These are phyloP conservation scores for Diplodus puntazzo DNA, from an alignment of 2,797 vertebrate genomes.

Conservation along the genomic window DNA sequence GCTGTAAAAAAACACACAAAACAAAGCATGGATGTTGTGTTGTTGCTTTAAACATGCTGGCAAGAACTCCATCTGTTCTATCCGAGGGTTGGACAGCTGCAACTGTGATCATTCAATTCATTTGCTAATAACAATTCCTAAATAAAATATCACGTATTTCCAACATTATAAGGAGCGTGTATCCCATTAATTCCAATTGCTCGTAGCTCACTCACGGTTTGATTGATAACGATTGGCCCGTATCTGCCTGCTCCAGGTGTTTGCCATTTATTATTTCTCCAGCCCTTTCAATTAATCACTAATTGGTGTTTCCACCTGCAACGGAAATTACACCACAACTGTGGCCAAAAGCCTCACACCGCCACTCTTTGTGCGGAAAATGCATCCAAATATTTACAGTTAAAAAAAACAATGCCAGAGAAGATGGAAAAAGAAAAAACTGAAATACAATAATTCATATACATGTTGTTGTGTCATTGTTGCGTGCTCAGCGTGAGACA, in stretches of 20 bases:
- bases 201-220: slow-evolving; percentile 73
- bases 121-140: slow-evolving; percentile 56
- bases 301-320: slow-evolving; percentile 87
- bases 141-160: slow-evolving; percentile 59
- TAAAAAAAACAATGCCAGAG: neutral
- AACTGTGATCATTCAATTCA: slow-evolving; percentile 60
- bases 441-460: neutral
- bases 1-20: neutral
- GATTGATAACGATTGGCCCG: slow-evolving; percentile 86
- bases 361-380: slow-evolving; percentile 25
- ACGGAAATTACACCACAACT: slow-evolving; percentile 71
- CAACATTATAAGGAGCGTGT: slow-evolving; percentile 18
- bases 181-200: slow-evolving; percentile 58
- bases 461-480: slow-evolving; percentile 29
- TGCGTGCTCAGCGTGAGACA: slow-evolving; percentile 16
- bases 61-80: slow-evolving; percentile 51
- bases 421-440: slow-evolving; percentile 4
- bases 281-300: slow-evolving; percentile 86
- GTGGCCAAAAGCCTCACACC: slow-evolving; percentile 63
- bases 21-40: neutral
- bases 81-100: slow-evolving; percentile 44
- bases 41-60: slow-evolving; percentile 17
- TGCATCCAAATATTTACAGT: slow-evolving; percentile 8
- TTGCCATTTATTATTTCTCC: slow-evolving; percentile 82
- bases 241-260: slow-evolving; percentile 85